Conservation (phyloP, 2,797 vertebrate genomes). For the Xiphophorus birchmanni region DNA sequence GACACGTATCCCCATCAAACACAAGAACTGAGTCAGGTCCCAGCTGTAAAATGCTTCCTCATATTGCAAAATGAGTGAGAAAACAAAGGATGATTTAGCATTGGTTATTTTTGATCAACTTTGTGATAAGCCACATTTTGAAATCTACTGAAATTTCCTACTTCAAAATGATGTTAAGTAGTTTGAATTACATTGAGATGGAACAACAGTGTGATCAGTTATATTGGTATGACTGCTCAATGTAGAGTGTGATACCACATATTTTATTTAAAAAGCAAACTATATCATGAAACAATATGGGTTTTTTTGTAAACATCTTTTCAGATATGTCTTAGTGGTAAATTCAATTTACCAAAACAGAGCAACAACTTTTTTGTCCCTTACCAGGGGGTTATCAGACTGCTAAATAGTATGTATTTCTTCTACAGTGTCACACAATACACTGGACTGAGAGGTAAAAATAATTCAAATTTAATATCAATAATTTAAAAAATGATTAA, state of each 20-base stretch:
- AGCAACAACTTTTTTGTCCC: background rate
- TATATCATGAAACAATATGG: background rate
- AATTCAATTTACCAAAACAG: background rate
- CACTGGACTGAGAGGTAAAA: background rate
- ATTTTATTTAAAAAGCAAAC: background rate
- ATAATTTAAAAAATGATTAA: constrained; percentile 9
- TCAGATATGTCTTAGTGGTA: background rate
- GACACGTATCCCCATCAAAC: background rate
- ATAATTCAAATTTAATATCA: background rate
- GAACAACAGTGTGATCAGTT: background rate
- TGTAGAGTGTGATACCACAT: background rate
- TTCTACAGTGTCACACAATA: background rate
- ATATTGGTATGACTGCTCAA: background rate
- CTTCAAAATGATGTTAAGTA: constrained; percentile 8
- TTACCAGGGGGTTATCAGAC: background rate
- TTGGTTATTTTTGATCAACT: background rate
- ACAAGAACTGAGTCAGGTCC: constrained; percentile 2
- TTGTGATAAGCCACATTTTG: background rate
- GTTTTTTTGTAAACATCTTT: background rate
- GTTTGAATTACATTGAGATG: constrained; percentile 4
- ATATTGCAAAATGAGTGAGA: constrained; percentile 7
- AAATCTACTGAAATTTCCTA: background rate
- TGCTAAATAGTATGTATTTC: background rate
- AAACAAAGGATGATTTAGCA: background rate
- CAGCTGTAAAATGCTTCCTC: background rate